Conservation (phyloP, 2,113 vertebrate genomes). For the Prietella phreatophila region DNA sequence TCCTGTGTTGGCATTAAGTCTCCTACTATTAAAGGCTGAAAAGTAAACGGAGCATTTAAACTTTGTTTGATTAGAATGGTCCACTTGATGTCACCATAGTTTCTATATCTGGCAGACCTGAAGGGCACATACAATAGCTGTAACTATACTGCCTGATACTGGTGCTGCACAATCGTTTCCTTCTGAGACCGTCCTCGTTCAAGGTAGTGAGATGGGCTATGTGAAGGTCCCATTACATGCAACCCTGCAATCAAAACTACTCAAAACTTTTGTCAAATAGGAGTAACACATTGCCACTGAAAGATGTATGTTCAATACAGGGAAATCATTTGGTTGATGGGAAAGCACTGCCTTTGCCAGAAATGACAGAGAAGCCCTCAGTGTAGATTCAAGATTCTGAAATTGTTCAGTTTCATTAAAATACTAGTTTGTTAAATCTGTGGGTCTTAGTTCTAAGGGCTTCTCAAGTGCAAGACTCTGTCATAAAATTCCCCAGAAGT, state of each 20-base stretch:
- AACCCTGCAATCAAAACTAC: neutral
- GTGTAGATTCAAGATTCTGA: neutral
- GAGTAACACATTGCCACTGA: neutral
- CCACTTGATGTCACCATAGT: neutral
- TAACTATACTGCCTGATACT: neutral
- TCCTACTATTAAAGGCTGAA: neutral
- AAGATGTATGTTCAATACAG: neutral
- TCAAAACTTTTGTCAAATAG: neutral
- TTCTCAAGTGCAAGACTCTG: neutral
- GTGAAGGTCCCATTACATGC: neutral
- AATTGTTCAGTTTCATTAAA: neutral
- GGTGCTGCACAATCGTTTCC: neutral
- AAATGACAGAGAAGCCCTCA: neutral
- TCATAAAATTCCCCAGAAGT: neutral
- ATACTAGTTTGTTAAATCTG: neutral
- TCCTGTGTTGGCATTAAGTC: neutral
- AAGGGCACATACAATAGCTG: neutral
- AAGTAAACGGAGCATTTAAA: neutral
- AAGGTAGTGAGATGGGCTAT: neutral
- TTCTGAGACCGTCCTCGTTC: neutral
- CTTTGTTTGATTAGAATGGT: neutral
- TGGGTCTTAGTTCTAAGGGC: neutral
- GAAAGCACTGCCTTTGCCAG: neutral
- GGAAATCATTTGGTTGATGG: neutral
- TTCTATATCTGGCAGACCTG: neutral